A percentile compares a stretch with the other conserved stretches of the same genome.
phyloP scores from a whole-genome alignment of 2,113 vertebrate species.

The Rhinoptilus africanus region DNA sequence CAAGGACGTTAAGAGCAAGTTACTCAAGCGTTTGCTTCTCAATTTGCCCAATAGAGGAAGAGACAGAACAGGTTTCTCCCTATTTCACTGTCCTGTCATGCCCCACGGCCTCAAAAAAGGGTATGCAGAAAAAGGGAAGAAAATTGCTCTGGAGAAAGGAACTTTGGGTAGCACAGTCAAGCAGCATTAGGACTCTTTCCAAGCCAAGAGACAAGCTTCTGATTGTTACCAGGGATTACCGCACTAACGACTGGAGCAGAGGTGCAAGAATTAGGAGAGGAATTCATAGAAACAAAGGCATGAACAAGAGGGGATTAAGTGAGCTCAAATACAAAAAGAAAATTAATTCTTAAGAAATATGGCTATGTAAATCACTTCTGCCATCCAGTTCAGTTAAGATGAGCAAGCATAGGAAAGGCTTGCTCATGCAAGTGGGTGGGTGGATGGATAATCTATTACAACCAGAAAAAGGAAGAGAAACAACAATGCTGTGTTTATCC shows the following conservation, averaged over 20 bases:
- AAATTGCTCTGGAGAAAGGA: background rate
- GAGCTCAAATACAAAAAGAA: background rate
- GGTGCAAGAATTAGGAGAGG: background rate
- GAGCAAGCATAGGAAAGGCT: background rate
- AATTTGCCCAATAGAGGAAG: background rate
- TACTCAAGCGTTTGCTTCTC: background rate
- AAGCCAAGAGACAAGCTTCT: background rate
- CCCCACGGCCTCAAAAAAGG: background rate
- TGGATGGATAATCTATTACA: background rate
- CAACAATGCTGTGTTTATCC: background rate
- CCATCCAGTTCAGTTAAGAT: background rate
- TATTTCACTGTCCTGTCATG: background rate
- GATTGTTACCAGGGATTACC: background rate
- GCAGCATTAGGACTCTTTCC: background rate
- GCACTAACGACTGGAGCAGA: background rate
- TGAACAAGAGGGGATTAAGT: background rate
- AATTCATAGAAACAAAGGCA: background rate
- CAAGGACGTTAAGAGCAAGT: background rate
- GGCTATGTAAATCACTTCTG: background rate
- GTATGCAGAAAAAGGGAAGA: background rate
- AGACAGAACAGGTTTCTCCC: background rate
- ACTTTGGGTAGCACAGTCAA: background rate
- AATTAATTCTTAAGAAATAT: background rate
- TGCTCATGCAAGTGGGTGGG: fast-evolving
- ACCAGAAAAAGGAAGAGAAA: background rate